A percentile compares a stretch with the other conserved stretches of the same genome.
phyloP scores from a whole-genome alignment of 2,113 vertebrate genomes.

The Saguinus midas region DNA sequence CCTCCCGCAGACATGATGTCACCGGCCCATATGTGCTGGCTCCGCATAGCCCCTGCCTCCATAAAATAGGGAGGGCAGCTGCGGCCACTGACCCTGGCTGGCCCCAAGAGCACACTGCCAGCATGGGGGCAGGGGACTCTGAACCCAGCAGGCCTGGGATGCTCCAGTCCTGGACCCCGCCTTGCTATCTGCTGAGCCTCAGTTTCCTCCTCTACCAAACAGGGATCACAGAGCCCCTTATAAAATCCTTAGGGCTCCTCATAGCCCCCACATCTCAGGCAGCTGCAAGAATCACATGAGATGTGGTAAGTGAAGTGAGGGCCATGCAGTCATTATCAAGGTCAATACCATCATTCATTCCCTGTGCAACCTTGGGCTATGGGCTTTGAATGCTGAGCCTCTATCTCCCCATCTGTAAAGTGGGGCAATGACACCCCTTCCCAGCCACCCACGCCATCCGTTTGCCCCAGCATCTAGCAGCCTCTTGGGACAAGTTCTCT shows the following conservation, averaged over 20 bases:
- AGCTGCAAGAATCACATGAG: background rate
- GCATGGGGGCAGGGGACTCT: background rate
- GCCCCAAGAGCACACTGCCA: background rate
- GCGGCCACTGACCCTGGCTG: background rate
- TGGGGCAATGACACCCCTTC: background rate
- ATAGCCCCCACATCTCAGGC: accelerated
- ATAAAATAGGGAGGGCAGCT: background rate
- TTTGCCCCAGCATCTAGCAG: background rate
- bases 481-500: background rate
- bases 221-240: background rate
- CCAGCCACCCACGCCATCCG: background rate
- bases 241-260: background rate
- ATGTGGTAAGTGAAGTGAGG: background rate
- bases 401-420: background rate
- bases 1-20: conserved; percentile 52
- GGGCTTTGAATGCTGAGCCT: background rate
- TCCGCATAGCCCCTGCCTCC: background rate
- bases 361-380: accelerated
- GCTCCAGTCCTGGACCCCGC: background rate
- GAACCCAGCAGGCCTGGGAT: background rate
- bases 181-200: background rate
- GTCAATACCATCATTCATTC: accelerated
- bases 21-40: conserved; percentile 33
- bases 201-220: background rate
- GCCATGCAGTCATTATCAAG: background rate